Conservation (phyloP, 2,797 vertebrate genomes). For the Tragelaphus eurycerus region DNA sequence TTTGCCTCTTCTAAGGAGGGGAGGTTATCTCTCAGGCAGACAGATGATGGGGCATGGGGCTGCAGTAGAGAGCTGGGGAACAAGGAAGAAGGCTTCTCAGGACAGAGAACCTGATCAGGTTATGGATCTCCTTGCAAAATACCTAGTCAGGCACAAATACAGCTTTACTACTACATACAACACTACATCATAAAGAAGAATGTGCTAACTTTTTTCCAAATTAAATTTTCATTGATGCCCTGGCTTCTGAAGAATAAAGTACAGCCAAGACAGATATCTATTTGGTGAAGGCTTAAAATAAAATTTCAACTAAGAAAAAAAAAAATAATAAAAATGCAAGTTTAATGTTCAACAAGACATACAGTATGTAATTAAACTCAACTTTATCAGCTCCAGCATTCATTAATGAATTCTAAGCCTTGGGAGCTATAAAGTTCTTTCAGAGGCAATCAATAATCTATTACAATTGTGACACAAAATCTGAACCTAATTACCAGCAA, state of each 20-base stretch:
- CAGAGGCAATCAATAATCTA: slow-evolving; percentile 78
- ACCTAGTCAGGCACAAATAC: background rate
- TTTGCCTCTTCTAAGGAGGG: background rate
- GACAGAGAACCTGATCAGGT: background rate
- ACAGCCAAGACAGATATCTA: background rate
- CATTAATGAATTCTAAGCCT: slow-evolving; percentile 42
- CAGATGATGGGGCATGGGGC: background rate
- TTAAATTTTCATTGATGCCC: slow-evolving; percentile 53
- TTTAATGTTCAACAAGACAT: slow-evolving; percentile 49
- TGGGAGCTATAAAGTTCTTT: slow-evolving; percentile 66
- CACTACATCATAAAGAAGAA: slow-evolving; percentile 6
- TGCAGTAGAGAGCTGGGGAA: background rate
- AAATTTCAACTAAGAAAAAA: slow-evolving; percentile 49
- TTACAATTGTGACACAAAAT: slow-evolving; percentile 67
- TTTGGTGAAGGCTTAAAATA: slow-evolving; percentile 66
- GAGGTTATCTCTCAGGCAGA: background rate
- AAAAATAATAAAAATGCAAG: slow-evolving; percentile 39
- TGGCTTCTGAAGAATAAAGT: slow-evolving; percentile 60
- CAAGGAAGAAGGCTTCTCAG: background rate
- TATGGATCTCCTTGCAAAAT: background rate
- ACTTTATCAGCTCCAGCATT: slow-evolving; percentile 68
- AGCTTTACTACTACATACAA: background rate
- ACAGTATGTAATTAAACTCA: slow-evolving; percentile 72
- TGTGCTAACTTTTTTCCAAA: background rate
- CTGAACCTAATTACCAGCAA: slow-evolving; percentile 68